Evolutionary conservation across 2,888 invertebrate species (phyloP).

Genomic region (Brachypalpus laphriformis): DNA sequence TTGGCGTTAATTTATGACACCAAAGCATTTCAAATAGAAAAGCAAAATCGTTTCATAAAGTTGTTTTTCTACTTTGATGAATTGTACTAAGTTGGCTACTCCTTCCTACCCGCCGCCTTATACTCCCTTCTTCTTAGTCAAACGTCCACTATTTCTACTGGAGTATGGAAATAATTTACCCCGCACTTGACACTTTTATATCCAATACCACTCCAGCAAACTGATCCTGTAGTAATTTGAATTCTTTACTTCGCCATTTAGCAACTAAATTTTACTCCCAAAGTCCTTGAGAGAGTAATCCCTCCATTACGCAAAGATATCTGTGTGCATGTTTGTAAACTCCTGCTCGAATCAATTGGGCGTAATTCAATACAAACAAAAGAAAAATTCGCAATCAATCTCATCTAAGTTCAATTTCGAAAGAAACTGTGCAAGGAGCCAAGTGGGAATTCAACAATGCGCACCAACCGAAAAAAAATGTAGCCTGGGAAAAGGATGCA

Average conservation of each 20-base stretch:
- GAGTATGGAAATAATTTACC: neutral
- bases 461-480: conserved; percentile 5
- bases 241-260: neutral
- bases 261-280: neutral
- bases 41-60: no score
- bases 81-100: no score
- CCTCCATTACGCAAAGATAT: neutral
- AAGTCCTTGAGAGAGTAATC: conserved; percentile 20
- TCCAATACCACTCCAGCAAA: neutral
- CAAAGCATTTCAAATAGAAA: no score
- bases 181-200: neutral
- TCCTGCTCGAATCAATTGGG: conserved; percentile 42
- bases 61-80: no score
- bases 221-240: neutral
- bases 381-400: conserved; percentile 28
- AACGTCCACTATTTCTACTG: neutral
- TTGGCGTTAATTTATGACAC: no score
- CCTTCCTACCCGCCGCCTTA: neutral
- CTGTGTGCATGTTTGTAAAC: neutral
- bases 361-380: conserved; percentile 55
- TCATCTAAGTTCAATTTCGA: conserved; percentile 39
- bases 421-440: conserved; percentile 18
- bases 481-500: neutral
- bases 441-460: conserved; percentile 28
- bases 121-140: no score